phyloP scores from a whole-genome alignment of 2,797 vertebrate genomes.

The Phoxinus dragarum region DNA sequence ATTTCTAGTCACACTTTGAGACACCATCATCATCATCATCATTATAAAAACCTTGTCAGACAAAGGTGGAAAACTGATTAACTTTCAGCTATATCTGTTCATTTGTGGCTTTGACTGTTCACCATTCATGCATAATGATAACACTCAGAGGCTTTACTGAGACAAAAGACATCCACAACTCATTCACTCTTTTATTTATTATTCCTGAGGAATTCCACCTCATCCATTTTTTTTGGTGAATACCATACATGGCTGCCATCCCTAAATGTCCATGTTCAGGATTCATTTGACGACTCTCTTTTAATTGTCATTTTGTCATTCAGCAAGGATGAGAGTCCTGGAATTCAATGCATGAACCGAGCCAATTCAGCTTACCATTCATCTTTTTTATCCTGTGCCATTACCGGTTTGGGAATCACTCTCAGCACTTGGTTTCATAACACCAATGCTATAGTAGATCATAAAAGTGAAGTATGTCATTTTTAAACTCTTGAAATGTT shows the following conservation, averaged over 20 bases:
- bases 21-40: conserved; percentile 29
- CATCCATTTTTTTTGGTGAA: conserved; percentile 45
- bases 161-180: conserved; percentile 54
- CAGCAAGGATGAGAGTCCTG: conserved; percentile 48
- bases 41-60: conserved; percentile 42
- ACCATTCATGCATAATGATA: conserved; percentile 54
- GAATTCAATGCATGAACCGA: conserved; percentile 55
- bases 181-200: conserved; percentile 51
- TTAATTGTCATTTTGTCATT: conserved; percentile 63
- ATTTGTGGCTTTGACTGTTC: conserved; percentile 41
- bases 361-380: conserved; percentile 56
- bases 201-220: conserved; percentile 33
- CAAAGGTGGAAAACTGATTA: conserved; percentile 27
- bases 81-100: conserved; percentile 51
- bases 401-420: conserved; percentile 53
- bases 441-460: conserved; percentile 31
- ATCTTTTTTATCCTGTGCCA: conserved; percentile 53
- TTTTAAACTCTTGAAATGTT: conserved; percentile 13
- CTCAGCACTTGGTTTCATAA: conserved; percentile 45
- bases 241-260: conserved; percentile 47
- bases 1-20: conserved; percentile 33
- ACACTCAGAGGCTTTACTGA: conserved; percentile 40
- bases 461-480: conserved; percentile 25
- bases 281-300: conserved; percentile 57
- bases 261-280: conserved; percentile 50